phyloP scores from a whole-genome alignment of 2,888 invertebrate species.

The Branchellion lobata region DNA sequence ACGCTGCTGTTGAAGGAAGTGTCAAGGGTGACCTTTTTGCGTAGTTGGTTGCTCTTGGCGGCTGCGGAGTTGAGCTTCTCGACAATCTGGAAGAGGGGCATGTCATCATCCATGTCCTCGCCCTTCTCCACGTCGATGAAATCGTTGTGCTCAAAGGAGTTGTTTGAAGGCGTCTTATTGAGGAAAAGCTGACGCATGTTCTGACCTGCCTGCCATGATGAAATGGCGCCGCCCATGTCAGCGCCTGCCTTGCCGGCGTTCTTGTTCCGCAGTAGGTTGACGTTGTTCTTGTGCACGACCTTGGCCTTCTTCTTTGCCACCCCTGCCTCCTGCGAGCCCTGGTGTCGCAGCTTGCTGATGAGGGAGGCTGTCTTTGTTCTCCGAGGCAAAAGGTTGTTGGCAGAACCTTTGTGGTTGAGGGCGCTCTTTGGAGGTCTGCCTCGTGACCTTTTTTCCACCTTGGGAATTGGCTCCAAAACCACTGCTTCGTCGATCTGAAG shows the following conservation, averaged over 20 bases:
- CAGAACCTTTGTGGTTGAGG: background rate
- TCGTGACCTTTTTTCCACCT: slow-evolving; percentile 17
- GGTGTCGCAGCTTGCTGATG: slow-evolving; percentile 35
- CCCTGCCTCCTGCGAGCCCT: slow-evolving; percentile 21
- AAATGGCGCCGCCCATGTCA: background rate
- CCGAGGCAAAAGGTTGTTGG: background rate
- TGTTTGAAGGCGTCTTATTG: slow-evolving; percentile 4
- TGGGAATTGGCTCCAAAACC: background rate
- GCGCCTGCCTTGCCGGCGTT: background rate
- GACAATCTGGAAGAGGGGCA: slow-evolving; percentile 55
- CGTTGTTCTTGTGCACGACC: background rate
- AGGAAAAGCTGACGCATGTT: slow-evolving; percentile 29
- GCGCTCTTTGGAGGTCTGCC: slow-evolving; percentile 21
- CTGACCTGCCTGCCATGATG: slow-evolving; percentile 37
- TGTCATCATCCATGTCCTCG: slow-evolving; percentile 40
- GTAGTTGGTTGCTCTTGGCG: slow-evolving; percentile 44
- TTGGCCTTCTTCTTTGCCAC: background rate
- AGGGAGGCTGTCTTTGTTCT: slow-evolving; percentile 30
- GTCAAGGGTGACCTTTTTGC: background rate
- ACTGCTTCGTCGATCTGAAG: no score
- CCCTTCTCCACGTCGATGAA: slow-evolving; percentile 37
- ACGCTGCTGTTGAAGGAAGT: background rate
- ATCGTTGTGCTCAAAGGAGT: slow-evolving; percentile 8
- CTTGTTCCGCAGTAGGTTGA: background rate
- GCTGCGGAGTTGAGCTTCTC: slow-evolving; percentile 58